phyloP scores from a whole-genome alignment of 1,140 invertebrate genomes.

The Cecropterus lyciades region DNA sequence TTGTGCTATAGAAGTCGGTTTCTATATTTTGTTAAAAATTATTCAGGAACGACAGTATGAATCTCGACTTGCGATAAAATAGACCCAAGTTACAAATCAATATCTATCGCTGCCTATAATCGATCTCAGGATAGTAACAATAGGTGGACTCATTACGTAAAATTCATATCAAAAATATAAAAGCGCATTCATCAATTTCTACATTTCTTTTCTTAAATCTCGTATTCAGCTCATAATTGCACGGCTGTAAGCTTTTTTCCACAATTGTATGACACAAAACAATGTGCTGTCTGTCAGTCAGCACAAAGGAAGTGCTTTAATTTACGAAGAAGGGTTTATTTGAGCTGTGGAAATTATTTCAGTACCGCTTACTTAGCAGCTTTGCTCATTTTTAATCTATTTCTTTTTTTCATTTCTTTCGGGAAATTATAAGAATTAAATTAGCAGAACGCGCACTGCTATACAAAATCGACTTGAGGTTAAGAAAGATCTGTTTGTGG shows the following conservation, averaged over 20 bases:
- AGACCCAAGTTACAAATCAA: too few relatives aligned
- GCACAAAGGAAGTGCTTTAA: conserved; percentile 54
- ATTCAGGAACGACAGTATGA: too few relatives aligned
- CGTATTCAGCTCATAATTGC: conserved; percentile 24
- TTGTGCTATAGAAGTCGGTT: too few relatives aligned
- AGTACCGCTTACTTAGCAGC: conserved; percentile 42
- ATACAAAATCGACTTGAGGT: too few relatives aligned
- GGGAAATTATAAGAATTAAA: too few relatives aligned
- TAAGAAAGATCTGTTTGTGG: too few relatives aligned
- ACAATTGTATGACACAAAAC: conserved; percentile 42
- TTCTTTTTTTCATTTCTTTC: neutral
- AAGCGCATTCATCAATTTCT: conserved; percentile 4
- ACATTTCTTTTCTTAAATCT: conserved; percentile 21
- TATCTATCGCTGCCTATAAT: too few relatives aligned
- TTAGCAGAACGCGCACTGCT: too few relatives aligned
- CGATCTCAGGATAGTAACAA: too few relatives aligned
- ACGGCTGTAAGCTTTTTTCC: conserved; percentile 29
- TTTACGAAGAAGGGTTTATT: conserved; percentile 54
- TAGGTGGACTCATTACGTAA: too few relatives aligned
- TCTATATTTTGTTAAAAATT: too few relatives aligned
- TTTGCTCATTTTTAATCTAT: conserved; percentile 40
- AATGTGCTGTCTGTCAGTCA: conserved; percentile 46
- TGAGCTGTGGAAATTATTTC: conserved; percentile 47
- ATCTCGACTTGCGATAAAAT: too few relatives aligned
- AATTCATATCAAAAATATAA: neutral